phyloP scores from a whole-genome alignment of 2,888 invertebrate species.

The Rhagophthalmus giganteus region DNA sequence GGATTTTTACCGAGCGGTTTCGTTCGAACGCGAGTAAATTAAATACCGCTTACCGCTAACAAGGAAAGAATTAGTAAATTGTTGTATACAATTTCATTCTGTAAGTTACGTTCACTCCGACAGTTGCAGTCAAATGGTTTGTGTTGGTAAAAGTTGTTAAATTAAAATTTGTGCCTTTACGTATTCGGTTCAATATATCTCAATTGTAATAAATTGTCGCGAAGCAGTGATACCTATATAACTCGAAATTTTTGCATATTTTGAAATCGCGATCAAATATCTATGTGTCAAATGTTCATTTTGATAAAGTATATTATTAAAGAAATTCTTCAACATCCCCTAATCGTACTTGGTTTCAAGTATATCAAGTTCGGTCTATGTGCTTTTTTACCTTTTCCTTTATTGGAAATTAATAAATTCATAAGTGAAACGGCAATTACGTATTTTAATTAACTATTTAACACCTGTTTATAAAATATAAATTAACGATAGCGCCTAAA shows the following conservation, averaged over 20 bases:
- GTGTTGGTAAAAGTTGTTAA: slow-evolving; percentile 15
- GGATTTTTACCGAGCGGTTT: slow-evolving; percentile 33
- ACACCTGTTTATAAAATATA: neutral
- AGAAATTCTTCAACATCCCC: slow-evolving; percentile 4
- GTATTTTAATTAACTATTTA: slow-evolving; percentile 9
- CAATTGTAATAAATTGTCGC: too few relatives aligned
- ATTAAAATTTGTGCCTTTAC: neutral
- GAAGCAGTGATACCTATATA: neutral
- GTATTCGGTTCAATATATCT: neutral
- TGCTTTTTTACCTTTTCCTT: slow-evolving; percentile 38
- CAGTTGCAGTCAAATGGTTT: slow-evolving; percentile 29
- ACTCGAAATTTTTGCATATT: slow-evolving; percentile 4
- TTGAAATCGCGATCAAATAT: slow-evolving; percentile 1
- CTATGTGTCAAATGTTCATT: slow-evolving; percentile 18
- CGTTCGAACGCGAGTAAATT: neutral
- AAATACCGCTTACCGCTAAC: neutral
- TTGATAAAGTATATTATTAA: slow-evolving; percentile 4
- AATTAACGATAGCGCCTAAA: slow-evolving; percentile 15
- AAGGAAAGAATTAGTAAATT: slow-evolving; percentile 6
- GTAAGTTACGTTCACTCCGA: slow-evolving; percentile 31
- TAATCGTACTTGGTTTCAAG: slow-evolving; percentile 21
- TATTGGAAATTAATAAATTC: slow-evolving; percentile 34
- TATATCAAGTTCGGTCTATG: slow-evolving; percentile 37
- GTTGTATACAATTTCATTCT: slow-evolving; percentile 33
- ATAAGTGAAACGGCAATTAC: slow-evolving; percentile 15